Base-by-base conservation (phyloP, 2,797 vertebrate species). In the Gallinago solitaria region DNA sequence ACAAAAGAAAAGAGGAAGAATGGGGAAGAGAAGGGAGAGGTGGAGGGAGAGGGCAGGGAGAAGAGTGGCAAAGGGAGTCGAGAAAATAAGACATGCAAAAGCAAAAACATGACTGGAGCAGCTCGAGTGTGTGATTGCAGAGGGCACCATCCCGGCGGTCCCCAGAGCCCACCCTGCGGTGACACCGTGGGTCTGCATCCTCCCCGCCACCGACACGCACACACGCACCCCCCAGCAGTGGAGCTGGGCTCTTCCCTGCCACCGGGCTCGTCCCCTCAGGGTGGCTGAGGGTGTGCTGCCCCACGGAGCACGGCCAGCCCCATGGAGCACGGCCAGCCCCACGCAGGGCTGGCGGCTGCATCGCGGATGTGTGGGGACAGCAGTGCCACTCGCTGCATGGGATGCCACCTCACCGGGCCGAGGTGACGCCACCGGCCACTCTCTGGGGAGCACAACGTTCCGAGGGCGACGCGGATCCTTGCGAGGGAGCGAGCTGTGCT, bases 11-110 rank as follows among this genome's bases (percentile, higher is more conserved):
- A 87, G 77, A 95, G 88, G 93, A 76, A 64, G 80, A 90, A 86
- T 68, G 87, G 91, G 93, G 77, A 82, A 90, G 93, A 93, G 94
- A 97, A 96, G 90, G 96, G 97, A 97, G 91, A 92, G 95, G 95
- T 90, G 88, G 83, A 77, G 20, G 84, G 67, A 33, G 59, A 9
- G 64, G 83, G 35, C 30, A 1, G 3, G 87, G 74, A 54, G 59
- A 61, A 61, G 47, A 87, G 94, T 78, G 92, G 85, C 83, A 89
- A 81, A 94, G 47, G 93, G 79, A 81, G 33, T 93, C 3, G 33
- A 96, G 95, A 92, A 97, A 96, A 96, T 95, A 91, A 98, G 98
- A 96, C 97, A 98, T 97, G 98, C 97, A 98, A 97, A 98, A 97
- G 97, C 95, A 97, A 97, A 98, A 95, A 67, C 97, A 98, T 98